Base-by-base conservation (phyloP, 2,888 invertebrate genomes). In the Agriopis marginaria region DNA sequence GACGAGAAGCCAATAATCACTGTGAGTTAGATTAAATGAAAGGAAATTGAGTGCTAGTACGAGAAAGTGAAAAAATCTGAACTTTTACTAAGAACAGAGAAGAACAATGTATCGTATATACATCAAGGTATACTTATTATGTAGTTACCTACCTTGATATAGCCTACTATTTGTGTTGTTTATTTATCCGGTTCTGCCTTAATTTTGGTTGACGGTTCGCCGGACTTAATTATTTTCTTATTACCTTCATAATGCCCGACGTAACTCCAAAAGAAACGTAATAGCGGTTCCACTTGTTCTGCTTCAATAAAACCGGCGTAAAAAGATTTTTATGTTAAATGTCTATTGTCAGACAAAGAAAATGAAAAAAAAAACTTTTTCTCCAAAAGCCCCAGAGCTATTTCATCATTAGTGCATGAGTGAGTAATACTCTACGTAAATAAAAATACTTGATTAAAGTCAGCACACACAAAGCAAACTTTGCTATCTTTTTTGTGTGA, bases 221-320 rank as follows among this genome's bases (percentile, higher is more conserved):
- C 10, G 42, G 56, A 64, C 51, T 55, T 66, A 63, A 68, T 66
- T 66, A 63, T 66, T 68, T 63, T 68, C 58, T 72, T 68, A 63
- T 68, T 68, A 61, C 67, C 14, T 71, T 67, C 61, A 64, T 67
- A 64, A 69, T 56, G 56, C 55, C 53, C 68, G 64, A 71, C 61
- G 66, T 69, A 69, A 72, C 66, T 49, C 45, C 45, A 63, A 68
- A 71, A 60, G 60, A 66, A 60, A 61, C 51, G 50, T 63, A 61
- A 66, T n/a, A 59, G 50, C 59, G 60, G 60, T 56, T 63, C 56
- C 64, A 65, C 69, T 65, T 69, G 61, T 61, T 69, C 61, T 58
- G 64, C 64, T 69, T 65, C 45, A 61, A 69, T 69, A 69, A 53
- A 53, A 49, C 10, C 47, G 39, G 55, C 39, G 40, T 60, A 42